These are phyloP conservation scores for Mus pahari DNA, from an alignment of 2,113 vertebrate genomes.

Conservation along the genomic window DNA sequence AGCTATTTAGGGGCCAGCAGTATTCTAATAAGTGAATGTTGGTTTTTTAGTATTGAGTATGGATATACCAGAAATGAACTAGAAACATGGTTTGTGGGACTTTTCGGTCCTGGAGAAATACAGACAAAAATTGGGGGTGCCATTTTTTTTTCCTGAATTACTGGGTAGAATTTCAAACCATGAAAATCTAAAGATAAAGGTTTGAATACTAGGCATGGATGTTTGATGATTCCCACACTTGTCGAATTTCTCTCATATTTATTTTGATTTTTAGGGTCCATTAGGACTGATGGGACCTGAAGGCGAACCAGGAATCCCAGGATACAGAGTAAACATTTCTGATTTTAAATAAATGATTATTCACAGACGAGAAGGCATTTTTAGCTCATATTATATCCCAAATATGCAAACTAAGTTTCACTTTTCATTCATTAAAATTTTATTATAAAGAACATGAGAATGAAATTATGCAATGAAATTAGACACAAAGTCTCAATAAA, in stretches of 20 bases:
- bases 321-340: conserved; percentile 91
- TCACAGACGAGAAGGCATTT: not conserved
- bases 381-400: conserved; percentile 34
- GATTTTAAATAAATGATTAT: not conserved
- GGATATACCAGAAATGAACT: conserved; percentile 37
- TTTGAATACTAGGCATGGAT: conserved; percentile 42
- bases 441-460: not conserved
- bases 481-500: not conserved
- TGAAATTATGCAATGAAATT: not conserved
- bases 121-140: not conserved
- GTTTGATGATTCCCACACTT: conserved; percentile 49
- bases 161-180: conserved; percentile 17
- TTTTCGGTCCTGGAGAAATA: conserved; percentile 32
- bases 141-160: conserved; percentile 45
- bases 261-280: conserved; percentile 89
- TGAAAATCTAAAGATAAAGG: conserved; percentile 16
- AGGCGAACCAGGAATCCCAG: conserved; percentile 93
- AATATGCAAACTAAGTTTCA: conserved; percentile 14
- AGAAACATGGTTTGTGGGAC: not conserved
- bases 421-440: not conserved
- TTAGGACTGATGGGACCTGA: conserved; percentile 92
- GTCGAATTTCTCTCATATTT: conserved; percentile 72
- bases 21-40: conserved; percentile 44
- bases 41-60: conserved; percentile 58
- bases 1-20: not conserved